Evolutionary conservation across 2,797 vertebrate species (phyloP).

Genomic region (Esox masquinongy): DNA sequence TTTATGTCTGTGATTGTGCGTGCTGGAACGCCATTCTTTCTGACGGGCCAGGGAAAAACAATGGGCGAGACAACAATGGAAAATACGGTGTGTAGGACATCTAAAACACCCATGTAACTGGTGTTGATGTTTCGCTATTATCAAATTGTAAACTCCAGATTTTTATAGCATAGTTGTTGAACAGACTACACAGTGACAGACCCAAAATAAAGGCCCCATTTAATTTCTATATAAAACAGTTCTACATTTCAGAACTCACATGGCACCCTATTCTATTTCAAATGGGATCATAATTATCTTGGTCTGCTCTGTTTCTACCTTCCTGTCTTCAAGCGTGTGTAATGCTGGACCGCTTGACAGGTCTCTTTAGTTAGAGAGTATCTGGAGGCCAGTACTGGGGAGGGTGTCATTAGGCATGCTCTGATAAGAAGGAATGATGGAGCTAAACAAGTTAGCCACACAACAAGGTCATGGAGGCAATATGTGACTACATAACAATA

Average conservation of each 20-base stretch:
- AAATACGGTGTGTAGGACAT: conserved; percentile 20
- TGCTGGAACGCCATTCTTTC: conserved; percentile 29
- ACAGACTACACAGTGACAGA: conserved; percentile 12
- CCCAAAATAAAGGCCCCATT: conserved; percentile 18
- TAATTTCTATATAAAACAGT: conserved; percentile 10
- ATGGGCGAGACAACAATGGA: conserved; percentile 21
- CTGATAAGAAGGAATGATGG: not conserved
- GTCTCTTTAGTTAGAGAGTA: not conserved
- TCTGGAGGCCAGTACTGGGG: not conserved
- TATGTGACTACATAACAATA: not conserved
- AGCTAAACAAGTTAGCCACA: not conserved
- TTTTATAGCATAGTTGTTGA: conserved; percentile 16
- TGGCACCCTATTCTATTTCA: not conserved
- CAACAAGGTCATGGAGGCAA: not conserved
- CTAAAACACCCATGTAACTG: conserved; percentile 37
- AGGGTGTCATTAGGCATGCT: not conserved
- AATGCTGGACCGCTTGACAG: not conserved
- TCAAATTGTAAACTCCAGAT: conserved; percentile 48
- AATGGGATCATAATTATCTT: not conserved
- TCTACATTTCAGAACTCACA: not conserved
- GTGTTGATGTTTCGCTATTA: conserved; percentile 45
- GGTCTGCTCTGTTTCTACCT: not conserved
- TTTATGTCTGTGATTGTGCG: not conserved
- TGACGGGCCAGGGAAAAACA: conserved; percentile 30
- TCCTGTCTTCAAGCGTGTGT: not conserved